Evolutionary conservation across 2,113 vertebrate genomes (phyloP).

Genomic region (Diglossa brunneiventris): DNA sequence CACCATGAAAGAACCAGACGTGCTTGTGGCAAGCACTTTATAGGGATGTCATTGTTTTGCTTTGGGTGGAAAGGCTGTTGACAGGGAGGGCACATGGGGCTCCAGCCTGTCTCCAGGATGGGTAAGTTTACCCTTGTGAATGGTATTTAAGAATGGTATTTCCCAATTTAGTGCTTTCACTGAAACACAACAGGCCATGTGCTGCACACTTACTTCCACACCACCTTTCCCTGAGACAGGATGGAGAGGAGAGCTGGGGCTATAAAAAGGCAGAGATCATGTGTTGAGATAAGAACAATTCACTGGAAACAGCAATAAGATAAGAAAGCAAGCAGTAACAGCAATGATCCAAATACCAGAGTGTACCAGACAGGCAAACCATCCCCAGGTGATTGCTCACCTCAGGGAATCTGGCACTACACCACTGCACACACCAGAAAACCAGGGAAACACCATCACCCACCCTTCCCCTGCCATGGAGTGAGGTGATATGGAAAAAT

Average conservation of each 20-base stretch:
- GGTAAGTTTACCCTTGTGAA: neutral
- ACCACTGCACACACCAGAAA: neutral
- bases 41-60: neutral
- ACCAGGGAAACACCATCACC: neutral
- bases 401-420: neutral
- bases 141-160: neutral
- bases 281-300: neutral
- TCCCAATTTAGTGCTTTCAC: neutral
- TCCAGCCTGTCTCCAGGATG: neutral
- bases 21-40: too few species aligned
- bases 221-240: neutral
- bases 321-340: neutral
- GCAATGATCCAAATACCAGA: neutral
- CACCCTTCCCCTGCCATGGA: too few species aligned
- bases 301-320: neutral
- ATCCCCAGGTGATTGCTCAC: neutral
- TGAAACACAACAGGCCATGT: neutral
- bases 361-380: neutral
- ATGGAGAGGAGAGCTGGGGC: neutral
- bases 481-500: neutral
- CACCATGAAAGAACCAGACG: too few species aligned
- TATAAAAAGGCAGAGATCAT: neutral
- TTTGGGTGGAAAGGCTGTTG: neutral
- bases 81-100: fast-evolving
- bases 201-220: too few species aligned